Percentiles rank a stretch among this genome's conserved stretches.
phyloP scores from a whole-genome alignment of 2,888 invertebrate species.

The Leptura quadrifasciata region DNA sequence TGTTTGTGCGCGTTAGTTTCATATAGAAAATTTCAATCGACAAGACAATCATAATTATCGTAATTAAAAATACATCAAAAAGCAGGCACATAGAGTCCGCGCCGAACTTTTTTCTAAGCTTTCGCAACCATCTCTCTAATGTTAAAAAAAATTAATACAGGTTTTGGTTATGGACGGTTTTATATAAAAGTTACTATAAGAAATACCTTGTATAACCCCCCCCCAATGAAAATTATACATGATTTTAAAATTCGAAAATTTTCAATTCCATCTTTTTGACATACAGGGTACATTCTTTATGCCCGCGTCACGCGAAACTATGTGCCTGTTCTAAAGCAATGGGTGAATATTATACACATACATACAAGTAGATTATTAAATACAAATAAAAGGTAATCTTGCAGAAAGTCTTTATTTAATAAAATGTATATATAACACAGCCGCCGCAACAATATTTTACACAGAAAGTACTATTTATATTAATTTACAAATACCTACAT shows the following conservation, averaged over 20 bases:
- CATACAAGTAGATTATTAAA: slow-evolving; percentile 20
- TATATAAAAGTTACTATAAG: no score
- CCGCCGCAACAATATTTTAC: slow-evolving; percentile 15
- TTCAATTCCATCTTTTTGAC: no score
- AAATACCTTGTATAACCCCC: no score
- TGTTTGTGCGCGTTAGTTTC: slow-evolving; percentile 42
- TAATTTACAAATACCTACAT: background rate
- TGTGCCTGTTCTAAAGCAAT: slow-evolving; percentile 27
- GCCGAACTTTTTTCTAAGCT: background rate
- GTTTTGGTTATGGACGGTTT: no score
- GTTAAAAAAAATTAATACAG: no score
- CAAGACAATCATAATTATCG: background rate
- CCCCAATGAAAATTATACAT: no score
- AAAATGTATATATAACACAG: slow-evolving; percentile 24
- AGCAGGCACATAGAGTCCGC: background rate
- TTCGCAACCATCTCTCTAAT: no score
- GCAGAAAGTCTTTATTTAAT: slow-evolving; percentile 29
- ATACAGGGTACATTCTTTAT: no score
- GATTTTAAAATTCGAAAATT: no score
- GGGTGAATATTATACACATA: slow-evolving; percentile 35
- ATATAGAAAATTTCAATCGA: slow-evolving; percentile 27
- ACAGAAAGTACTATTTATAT: slow-evolving; percentile 5
- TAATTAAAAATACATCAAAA: slow-evolving; percentile 22
- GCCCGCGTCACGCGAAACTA: background rate
- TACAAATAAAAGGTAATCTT: slow-evolving; percentile 27